Base-by-base conservation (phyloP, 2,113 vertebrate species). In the Prinia subflava region DNA sequence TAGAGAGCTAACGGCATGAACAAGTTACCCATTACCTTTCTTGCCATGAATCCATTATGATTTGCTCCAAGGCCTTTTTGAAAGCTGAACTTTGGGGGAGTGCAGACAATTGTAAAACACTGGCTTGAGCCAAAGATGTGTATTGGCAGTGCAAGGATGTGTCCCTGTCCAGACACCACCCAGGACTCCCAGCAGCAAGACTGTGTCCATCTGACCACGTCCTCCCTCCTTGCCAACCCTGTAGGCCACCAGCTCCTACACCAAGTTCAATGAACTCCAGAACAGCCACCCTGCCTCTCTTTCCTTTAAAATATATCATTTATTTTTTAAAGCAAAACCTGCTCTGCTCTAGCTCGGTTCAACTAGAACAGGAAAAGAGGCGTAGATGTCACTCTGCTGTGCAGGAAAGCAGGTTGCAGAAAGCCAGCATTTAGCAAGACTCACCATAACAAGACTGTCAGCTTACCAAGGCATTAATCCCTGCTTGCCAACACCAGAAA, bases 351-450 rank as follows among this genome's bases (percentile, higher is more conserved):
- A 80, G 39, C 47, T 77, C 67, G 49, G 46, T 46, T 65, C 50
- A 74, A 6, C 23, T 24, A 15, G 23, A 83, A 69, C 2, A 1
- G 35, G 67, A 24, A 35, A 50, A 80, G 63, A 33, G 75, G 92
- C 83, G n/a, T 3, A 73, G 42, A 67, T 74, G 55, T 27, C 68
- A 63, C 23, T 11, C 39, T 50, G 46, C 67, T 86, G 64, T 27
- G 71, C 55, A 83, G n/a, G 30, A 92, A 83, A 82, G 41, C 77
- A 87, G 74, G 91, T 65, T 89, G 91, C 35, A 46, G 60, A 86
- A 94, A 89, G 69, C 73, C 91, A 95, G 78, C 39, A 52, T 74
- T 86, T 52, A 94, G 55, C 46, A 93, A 88, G 84, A 95, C 69
- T 55, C 81, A 69, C 56, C 59, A 25, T 25, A 89, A 81, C n/a